Evolutionary conservation across 2,797 vertebrate species (phyloP), one percentile per base, ranked within the genome.

Genomic region (Phalloptychus januarius): DNA sequence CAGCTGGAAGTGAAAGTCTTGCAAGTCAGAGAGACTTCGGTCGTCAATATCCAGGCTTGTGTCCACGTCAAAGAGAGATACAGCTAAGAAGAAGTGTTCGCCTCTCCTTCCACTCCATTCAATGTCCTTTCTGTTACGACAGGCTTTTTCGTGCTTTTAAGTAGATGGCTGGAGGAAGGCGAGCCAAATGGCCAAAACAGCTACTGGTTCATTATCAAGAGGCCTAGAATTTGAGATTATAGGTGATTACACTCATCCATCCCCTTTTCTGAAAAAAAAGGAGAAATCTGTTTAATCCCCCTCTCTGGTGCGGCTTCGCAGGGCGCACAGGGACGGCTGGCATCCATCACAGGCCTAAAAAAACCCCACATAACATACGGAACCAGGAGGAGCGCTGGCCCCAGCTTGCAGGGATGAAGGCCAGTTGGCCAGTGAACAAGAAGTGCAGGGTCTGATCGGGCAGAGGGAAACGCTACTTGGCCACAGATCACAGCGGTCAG

Each of bases 211-310:
- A 93, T 94, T 92, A 95, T 94, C 95, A 93, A 92, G 93, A 93
- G 93, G 85, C 93, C 90, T 92, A 93, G 95, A 95, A 96, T 96
- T 95, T 93, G 92, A 95, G 95, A 95, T 96, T 95, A 96, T 94
- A 95, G 93, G 89, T 95, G 93, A 95, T 94, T 95, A 95, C 88
- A 90, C 92, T 93, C 91, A 94, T 93, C 92, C 94, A 86, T 91
- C 93, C 93, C 93, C 89, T 91, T 91, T 93, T 88, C 84, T 86
- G 87, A 89, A 90, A 90, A 91, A 77, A 93, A 82, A 82, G 71
- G 79, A 81, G 74, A 93, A 95, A 94, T 94, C 90, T 94, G 89
- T 94, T 95, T 94, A 95, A 94, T 95, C 94, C 88, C 81, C 81
- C 86, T 92, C 93, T 93, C 92, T 94, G 91, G 91, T 92, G 88